Base-by-base conservation (phyloP, 92 coral and sea anemone species). In the Zoanthus gigantus region DNA sequence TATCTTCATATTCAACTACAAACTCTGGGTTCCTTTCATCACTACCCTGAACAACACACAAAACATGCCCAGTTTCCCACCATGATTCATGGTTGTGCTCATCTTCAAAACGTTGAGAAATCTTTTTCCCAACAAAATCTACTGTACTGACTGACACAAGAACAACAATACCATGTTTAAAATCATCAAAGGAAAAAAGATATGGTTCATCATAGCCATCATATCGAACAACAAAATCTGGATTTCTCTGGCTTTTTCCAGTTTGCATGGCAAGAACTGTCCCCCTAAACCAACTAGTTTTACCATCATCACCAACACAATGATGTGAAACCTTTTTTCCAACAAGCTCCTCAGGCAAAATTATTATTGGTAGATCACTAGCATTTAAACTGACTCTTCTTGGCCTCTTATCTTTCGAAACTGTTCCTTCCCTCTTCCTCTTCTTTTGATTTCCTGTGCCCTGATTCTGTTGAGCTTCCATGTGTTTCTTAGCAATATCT, bases 21-120 rank as follows among this genome's bases (percentile, higher is more conserved):
- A 81, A 88, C 23, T 88, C 83, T 17, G 88, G 88, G 74, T 88
- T 82, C 14, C 32, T 32, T 57, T 58, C 72, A 79, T 88, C 88
- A 50, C 74, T 86, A 28, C 66, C 76, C 66, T 69, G 32, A 0
- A n/a, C 87, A 50, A 32, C 88, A 82, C 78, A 30, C 77, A 82
- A 68, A 58, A 82, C 91, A 63, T 47, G 84, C 42, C 91, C 88
- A 60, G 76, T 15, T 28, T 88, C 91, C 91, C 91, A 85, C 83
- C 89, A 88, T 46, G 86, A 63, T 34, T 82, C 86, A 67, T 63
- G 71, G 57, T 86, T 82, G 88, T 31, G 0, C 76, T 88, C 90
- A 87, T 87, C 90, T 78, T 87, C 86, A 72, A 88, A 82, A n/a
- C 91, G 56, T 28, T 86, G 84, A 1, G 84, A 74, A 58, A 76